Evolutionary conservation across 2,888 invertebrate species (phyloP).

Genomic region (Endomychus coccineus): DNA sequence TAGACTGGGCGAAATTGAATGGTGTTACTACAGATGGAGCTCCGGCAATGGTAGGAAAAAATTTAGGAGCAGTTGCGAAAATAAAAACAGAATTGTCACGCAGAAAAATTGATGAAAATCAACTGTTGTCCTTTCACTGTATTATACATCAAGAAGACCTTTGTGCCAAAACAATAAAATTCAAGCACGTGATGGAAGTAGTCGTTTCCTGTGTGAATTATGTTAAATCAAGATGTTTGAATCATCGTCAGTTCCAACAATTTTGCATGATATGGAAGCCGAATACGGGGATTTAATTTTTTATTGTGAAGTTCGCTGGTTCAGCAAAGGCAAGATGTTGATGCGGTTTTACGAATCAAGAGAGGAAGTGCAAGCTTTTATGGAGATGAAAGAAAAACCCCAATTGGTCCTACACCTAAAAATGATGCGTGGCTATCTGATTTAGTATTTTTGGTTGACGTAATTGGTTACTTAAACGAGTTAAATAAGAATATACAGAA

Average conservation of each 20-base stretch:
- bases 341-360: constrained; percentile 18
- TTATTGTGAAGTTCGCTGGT: constrained; percentile 19
- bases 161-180: constrained; percentile 20
- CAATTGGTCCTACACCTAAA: not conserved
- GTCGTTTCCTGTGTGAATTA: constrained; percentile 22
- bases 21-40: constrained; percentile 21
- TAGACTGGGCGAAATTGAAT: constrained; percentile 17
- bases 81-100: too few relatives aligned
- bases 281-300: constrained; percentile 21
- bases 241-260: constrained; percentile 25
- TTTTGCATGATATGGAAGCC: constrained; percentile 17
- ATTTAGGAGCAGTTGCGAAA: constrained; percentile 15
- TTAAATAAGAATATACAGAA: constrained; percentile 1
- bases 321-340: constrained; percentile 17
- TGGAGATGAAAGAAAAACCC: constrained; percentile 7
- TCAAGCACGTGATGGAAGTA: constrained; percentile 15
- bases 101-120: constrained; percentile 14
- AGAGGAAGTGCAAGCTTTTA: constrained; percentile 18
- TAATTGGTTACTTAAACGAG: too few relatives aligned
- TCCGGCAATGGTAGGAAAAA: constrained; percentile 19
- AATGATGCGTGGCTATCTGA: constrained; percentile 1
- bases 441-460: constrained; percentile 1
- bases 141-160: constrained; percentile 25
- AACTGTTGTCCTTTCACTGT: constrained; percentile 22
- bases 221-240: constrained; percentile 23